phyloP scores from a whole-genome alignment of 2,113 vertebrate genomes.

The Paedocypris sp. region DNA sequence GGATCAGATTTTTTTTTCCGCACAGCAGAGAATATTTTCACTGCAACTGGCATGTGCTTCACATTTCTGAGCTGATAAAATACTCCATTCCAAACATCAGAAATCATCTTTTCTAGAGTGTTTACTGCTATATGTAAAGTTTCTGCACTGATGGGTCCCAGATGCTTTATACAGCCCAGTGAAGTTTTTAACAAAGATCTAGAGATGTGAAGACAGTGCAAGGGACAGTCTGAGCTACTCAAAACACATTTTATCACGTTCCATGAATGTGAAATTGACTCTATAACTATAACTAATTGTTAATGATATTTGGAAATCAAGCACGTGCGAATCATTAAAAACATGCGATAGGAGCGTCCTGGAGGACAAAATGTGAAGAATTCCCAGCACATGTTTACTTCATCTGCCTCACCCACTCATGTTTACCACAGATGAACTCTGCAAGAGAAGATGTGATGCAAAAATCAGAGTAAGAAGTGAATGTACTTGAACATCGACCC shows the following conservation, averaged over 20 bases:
- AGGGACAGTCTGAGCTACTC: not conserved
- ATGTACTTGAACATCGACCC: too few relatives aligned
- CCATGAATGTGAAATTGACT: not conserved
- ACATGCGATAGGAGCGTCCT: slow-evolving; percentile 4
- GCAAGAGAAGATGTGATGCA: too few relatives aligned
- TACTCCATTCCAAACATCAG: slow-evolving; percentile 13
- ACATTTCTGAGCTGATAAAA: slow-evolving; percentile 30
- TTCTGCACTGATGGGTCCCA: slow-evolving; percentile 2
- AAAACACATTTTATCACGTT: slow-evolving; percentile 29
- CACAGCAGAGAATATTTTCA: slow-evolving; percentile 6
- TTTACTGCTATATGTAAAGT: slow-evolving; percentile 18
- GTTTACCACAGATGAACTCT: not conserved
- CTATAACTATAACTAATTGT: slow-evolving; percentile 16
- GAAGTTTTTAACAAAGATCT: slow-evolving; percentile 15
- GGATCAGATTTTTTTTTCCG: slow-evolving; percentile 15
- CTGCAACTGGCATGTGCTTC: slow-evolving; percentile 20
- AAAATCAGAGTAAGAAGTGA: too few relatives aligned
- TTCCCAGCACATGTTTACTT: slow-evolving; percentile 5
- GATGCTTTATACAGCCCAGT: not conserved
- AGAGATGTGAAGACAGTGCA: slow-evolving; percentile 16
- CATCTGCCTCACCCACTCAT: slow-evolving; percentile 3
- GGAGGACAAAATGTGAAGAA: slow-evolving; percentile 1
- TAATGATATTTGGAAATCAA: slow-evolving; percentile 14
- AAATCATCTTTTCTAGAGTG: not conserved
- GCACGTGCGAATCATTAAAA: slow-evolving; percentile 18